A percentile compares a stretch with the other conserved stretches of the same genome.
Evolutionary conservation across 2,113 vertebrate genomes (phyloP).

Genomic region (Vulpes vulpes): DNA sequence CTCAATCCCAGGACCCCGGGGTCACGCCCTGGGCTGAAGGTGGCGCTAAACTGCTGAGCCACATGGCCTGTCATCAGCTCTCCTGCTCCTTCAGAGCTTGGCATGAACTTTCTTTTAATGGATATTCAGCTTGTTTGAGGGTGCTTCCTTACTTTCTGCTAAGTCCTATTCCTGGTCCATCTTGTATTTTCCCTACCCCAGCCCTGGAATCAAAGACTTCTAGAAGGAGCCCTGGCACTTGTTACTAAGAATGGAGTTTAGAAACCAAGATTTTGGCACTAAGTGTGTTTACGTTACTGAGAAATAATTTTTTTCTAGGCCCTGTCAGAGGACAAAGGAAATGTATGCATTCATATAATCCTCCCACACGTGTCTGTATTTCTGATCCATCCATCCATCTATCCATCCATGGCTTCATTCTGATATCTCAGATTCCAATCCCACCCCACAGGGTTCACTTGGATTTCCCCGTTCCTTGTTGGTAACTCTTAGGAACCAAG

Average conservation of each 20-base stretch:
- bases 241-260: background rate
- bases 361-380: background rate
- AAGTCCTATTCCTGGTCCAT: too few species aligned
- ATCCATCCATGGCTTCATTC: background rate
- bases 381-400: background rate
- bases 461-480: background rate
- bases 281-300: background rate
- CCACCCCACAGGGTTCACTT: background rate
- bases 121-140: background rate
- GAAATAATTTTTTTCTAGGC: background rate
- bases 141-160: background rate
- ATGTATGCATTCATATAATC: accelerated
- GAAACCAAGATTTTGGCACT: background rate
- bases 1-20: too few species aligned
- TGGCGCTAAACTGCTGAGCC: too few species aligned
- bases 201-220: background rate
- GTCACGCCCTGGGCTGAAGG: too few species aligned
- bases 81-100: too few species aligned
- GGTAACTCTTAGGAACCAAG: background rate
- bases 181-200: background rate
- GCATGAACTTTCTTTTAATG: accelerated
- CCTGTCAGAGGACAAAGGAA: background rate
- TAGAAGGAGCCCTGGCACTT: background rate
- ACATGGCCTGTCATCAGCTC: too few species aligned
- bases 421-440: background rate